Conservation (phyloP, 2,113 vertebrate species). For the Plecturocebus donacophilus region DNA sequence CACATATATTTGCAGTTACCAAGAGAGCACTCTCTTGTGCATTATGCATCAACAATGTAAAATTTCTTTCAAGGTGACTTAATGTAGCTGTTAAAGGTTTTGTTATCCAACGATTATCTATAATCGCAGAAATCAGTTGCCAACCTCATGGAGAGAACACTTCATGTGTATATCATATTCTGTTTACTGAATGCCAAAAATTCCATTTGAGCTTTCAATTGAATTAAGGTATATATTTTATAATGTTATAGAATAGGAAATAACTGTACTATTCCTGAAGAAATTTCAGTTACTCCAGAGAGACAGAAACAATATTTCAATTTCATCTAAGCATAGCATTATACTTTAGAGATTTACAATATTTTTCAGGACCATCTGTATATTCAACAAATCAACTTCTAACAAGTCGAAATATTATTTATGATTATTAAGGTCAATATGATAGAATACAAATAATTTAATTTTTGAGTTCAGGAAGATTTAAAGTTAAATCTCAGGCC, state of each 20-base stretch:
- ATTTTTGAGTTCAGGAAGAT: background rate
- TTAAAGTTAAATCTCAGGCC: background rate
- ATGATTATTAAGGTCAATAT: background rate
- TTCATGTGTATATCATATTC: background rate
- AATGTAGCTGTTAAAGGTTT: conserved; percentile 8
- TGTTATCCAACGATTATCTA: conserved; percentile 18
- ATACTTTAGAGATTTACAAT: background rate
- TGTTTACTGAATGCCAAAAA: conserved; percentile 34
- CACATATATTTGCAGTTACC: background rate
- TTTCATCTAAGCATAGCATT: background rate
- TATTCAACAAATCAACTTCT: background rate
- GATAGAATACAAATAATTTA: conserved; percentile 24
- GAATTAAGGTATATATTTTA: background rate
- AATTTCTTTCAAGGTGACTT: conserved; percentile 10
- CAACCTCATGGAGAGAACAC: background rate
- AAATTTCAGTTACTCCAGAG: background rate
- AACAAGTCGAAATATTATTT: background rate
- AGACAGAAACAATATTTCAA: background rate
- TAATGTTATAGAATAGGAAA: background rate
- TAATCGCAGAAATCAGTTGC: conserved; percentile 46
- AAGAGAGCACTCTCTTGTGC: background rate
- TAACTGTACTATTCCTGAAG: background rate
- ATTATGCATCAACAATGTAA: background rate
- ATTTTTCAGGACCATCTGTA: background rate
- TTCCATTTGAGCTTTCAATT: conserved; percentile 15